These are phyloP conservation scores for Aptenodytes forsteri DNA, from an alignment of 2,113 vertebrate species.

Conservation along the genomic window DNA sequence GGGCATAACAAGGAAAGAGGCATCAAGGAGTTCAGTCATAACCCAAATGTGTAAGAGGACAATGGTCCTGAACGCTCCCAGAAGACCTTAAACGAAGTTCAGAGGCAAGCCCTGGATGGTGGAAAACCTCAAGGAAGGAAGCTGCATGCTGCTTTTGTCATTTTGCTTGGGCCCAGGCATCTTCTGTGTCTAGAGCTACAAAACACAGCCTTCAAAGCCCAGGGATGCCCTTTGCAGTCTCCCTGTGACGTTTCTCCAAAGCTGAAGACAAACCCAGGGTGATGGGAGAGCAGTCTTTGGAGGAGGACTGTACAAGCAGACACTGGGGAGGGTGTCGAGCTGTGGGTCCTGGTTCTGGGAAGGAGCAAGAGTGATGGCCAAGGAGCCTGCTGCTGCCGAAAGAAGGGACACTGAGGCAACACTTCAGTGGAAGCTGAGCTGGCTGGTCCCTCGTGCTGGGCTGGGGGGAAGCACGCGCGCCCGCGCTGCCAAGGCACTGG, in stretches of 20 bases:
- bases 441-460: not conserved
- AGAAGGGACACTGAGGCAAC: not conserved
- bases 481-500: rapidly evolving
- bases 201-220: not conserved
- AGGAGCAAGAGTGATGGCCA: not conserved
- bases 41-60: not conserved
- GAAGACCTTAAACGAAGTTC: not conserved
- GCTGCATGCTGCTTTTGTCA: not conserved
- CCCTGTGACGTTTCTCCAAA: not conserved
- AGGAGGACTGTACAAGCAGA: not conserved
- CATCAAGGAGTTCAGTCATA: not conserved
- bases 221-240: not conserved
- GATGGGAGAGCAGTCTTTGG: not conserved
- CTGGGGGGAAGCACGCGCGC: not conserved
- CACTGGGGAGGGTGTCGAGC: not conserved
- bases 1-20: not conserved
- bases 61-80: not conserved
- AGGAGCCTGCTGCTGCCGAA: not conserved
- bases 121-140: not conserved
- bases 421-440: not conserved
- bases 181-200: not conserved
- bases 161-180: not conserved
- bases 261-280: not conserved
- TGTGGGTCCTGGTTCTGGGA: not conserved
- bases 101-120: not conserved